Percentiles rank a stretch among this genome's conserved stretches.
phyloP scores from a whole-genome alignment of 2,113 vertebrate species.

The Furnarius figulus region DNA sequence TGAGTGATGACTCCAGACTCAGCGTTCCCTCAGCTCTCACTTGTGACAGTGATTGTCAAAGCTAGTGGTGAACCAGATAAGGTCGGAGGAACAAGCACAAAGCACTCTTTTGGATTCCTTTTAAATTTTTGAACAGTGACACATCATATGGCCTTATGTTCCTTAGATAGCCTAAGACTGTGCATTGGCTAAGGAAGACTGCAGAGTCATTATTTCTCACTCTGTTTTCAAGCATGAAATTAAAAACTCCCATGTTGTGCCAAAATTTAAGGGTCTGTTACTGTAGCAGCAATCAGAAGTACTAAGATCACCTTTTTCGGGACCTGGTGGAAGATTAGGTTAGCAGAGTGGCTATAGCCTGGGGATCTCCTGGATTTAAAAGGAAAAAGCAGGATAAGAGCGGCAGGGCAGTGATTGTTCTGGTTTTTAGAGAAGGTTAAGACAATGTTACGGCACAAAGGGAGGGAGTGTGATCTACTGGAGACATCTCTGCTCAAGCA shows the following conservation, averaged over 20 bases:
- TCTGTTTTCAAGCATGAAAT: neutral
- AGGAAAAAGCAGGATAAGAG: neutral
- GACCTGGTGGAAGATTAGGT: neutral
- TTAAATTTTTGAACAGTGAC: conserved; percentile 48
- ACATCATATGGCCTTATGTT: neutral
- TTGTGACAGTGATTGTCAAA: conserved; percentile 45
- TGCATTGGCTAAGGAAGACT: neutral
- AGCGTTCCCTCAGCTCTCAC: conserved; percentile 61
- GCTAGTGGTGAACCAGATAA: conserved; percentile 31
- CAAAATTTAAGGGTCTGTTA: neutral
- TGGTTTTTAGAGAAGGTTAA: neutral
- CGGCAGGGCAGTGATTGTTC: neutral
- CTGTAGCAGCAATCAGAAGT: neutral
- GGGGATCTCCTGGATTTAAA: neutral
- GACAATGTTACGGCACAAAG: neutral
- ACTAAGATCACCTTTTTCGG: neutral
- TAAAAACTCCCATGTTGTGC: neutral
- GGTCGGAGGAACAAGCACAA: neutral
- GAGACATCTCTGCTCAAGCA: neutral
- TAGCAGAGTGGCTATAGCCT: neutral
- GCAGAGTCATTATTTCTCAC: conserved; percentile 48
- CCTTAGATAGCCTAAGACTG: neutral
- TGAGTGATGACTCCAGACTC: conserved; percentile 62
- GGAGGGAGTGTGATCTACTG: neutral
- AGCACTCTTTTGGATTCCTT: conserved; percentile 39